A percentile compares a stretch with the other conserved stretches of the same genome.
Evolutionary conservation across 2,797 vertebrate species (phyloP).

Genomic region (Falco biarmicus): DNA sequence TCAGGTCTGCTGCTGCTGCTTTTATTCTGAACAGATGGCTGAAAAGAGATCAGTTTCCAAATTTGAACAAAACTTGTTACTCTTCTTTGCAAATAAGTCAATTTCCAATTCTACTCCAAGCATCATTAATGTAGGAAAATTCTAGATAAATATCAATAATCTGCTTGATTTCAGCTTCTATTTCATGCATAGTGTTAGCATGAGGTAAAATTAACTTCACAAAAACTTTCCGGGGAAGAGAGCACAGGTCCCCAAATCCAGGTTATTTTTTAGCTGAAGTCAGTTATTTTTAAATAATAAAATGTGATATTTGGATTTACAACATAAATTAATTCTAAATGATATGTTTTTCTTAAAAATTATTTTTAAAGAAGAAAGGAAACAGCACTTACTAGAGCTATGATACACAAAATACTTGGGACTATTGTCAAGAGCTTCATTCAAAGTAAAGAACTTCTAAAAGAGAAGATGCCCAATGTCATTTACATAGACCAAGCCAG

Average conservation of each 20-base stretch:
- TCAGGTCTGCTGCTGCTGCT: not conserved
- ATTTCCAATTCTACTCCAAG: not conserved
- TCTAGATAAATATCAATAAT: not conserved
- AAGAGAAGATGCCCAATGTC: not conserved
- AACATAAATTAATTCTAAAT: not conserved
- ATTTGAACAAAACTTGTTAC: conserved; percentile 9
- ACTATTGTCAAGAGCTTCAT: not conserved
- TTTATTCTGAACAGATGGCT: conserved; percentile 13
- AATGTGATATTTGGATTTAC: not conserved
- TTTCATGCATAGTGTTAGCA: not conserved
- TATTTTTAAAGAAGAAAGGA: not conserved
- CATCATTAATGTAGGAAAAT: not conserved
- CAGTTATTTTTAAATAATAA: not conserved
- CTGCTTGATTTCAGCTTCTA: conserved; percentile 1
- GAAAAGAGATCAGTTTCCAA: not conserved
- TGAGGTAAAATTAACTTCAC: not conserved
- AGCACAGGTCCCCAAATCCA: not conserved
- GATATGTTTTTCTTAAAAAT: not conserved
- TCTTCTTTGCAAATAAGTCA: not conserved
- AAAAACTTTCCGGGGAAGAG: not conserved
- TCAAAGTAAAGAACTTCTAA: not conserved
- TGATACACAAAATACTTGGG: not conserved
- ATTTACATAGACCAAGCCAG: not conserved
- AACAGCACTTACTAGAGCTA: not conserved
- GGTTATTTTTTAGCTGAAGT: not conserved